These are phyloP conservation scores for Zeuzera pyrina DNA, from an alignment of 2,888 invertebrate genomes.

Conservation along the genomic window DNA sequence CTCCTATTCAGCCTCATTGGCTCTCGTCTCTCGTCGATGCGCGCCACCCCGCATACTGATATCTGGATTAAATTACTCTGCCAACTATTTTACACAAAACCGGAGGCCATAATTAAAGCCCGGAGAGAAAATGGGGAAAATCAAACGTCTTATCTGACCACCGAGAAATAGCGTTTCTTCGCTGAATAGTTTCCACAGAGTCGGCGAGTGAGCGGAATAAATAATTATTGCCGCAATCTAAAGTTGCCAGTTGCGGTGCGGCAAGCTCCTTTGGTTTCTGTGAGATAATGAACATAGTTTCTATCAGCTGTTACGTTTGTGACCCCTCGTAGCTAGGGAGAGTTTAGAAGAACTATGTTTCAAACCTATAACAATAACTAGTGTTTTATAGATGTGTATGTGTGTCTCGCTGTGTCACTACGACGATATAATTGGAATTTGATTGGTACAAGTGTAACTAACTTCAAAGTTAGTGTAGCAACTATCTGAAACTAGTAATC, in stretches of 20 bases:
- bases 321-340: no score
- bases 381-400: no score
- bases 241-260: constrained; percentile 46
- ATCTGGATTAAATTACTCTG: constrained; percentile 66
- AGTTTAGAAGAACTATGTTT: no score
- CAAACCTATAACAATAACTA: no score
- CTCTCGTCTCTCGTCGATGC: constrained; percentile 32
- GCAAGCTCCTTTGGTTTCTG: constrained; percentile 24
- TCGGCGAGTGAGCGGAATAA: constrained; percentile 70
- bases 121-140: constrained; percentile 62
- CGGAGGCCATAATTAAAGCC: constrained; percentile 70
- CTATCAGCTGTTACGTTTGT: constrained; percentile 36
- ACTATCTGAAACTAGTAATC: no score
- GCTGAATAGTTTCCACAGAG: constrained; percentile 60
- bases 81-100: constrained; percentile 73
- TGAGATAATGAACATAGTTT: constrained; percentile 58
- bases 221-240: constrained; percentile 68
- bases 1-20: constrained; percentile 23
- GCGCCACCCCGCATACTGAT: constrained; percentile 62
- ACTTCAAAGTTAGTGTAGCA: no score
- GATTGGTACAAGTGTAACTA: no score
- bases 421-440: no score
- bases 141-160: constrained; percentile 73
- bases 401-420: no score
- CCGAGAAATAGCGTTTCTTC: constrained; percentile 68